Evolutionary conservation across 2,888 invertebrate genomes (phyloP), one percentile per base, ranked within the genome.

Genomic region (Pollenia angustigena): DNA sequence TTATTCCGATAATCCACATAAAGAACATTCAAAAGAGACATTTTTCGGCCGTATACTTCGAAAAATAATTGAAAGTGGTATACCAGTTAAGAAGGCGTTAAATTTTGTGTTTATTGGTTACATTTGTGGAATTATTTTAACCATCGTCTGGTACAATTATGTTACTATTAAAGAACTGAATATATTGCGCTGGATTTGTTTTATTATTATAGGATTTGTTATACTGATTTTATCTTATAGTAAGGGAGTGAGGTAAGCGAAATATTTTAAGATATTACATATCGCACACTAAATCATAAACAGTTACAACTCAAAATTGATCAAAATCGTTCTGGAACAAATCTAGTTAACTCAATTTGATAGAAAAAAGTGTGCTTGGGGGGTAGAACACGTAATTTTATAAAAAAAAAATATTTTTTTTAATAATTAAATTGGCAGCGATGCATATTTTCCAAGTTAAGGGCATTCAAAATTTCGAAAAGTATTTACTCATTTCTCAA

Each of bases 201-300:
- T 88, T 23, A 81, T 89, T 1, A 4, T 89, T 0, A 10, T 87
- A 1, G 46, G 89, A 50, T 18, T 91, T 6, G 64, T 88, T 3
- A 74, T 88, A 10, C 23, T 89, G 1, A 42, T 88, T 2, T 75
- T 92, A 7, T 40, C 89, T 2, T 91, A 90, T 42, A 90, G 89
- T 46, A 90, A 89, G 6, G 71, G 88, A 54, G 85, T 90, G 7
- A 90, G 92, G 92, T 92, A 81, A 89, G 87, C 16, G 12, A 32
- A 7, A 9, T 10, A 54, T 40, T 6, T 9, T 12, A 4, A 4
- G 32, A 10, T 11, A 8, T 52, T 52, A 14, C 7, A 48, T n/a
- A 23, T 46, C 56, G 12, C 32, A 32, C 4, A 32, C 32, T 32
- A 32, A 32, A 4, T 4, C 32, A 2, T 23, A 23, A 23, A 23